phyloP scores from a whole-genome alignment of 2,888 invertebrate species.

The Cactoblastis cactorum region DNA sequence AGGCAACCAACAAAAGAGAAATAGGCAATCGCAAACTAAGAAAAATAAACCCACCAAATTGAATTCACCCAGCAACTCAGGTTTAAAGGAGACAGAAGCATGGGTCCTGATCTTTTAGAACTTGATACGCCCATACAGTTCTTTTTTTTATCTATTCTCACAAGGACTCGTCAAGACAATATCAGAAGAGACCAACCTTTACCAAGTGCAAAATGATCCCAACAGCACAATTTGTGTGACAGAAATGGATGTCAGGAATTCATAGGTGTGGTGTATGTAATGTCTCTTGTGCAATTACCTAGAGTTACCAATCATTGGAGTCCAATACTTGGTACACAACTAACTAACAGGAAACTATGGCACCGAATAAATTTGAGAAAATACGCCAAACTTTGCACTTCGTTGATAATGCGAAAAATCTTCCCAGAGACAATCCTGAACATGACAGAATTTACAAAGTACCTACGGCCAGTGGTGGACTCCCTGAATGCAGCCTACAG shows the following conservation, averaged over 20 bases:
- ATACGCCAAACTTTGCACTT: constrained; percentile 20
- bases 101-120: background rate
- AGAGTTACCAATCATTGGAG: constrained; percentile 20
- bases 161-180: constrained; percentile 22
- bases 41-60: constrained; percentile 10
- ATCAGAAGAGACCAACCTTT: constrained; percentile 23
- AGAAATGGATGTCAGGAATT: constrained; percentile 21
- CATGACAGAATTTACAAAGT: constrained; percentile 26
- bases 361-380: constrained; percentile 8
- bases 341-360: constrained; percentile 15
- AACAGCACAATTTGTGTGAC: constrained; percentile 22
- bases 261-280: constrained; percentile 24
- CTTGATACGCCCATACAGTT: constrained; percentile 21
- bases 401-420: constrained; percentile 23
- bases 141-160: constrained; percentile 23
- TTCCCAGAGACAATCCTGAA: constrained; percentile 13
- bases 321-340: constrained; percentile 18
- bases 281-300: constrained; percentile 24
- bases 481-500: constrained; percentile 18
- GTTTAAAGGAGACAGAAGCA: background rate
- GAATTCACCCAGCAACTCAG: constrained; percentile 5
- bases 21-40: too few species aligned
- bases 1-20: too few species aligned
- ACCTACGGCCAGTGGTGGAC: constrained; percentile 26
- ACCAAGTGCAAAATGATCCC: constrained; percentile 23